Evolutionary conservation across 2,888 invertebrate genomes (phyloP).

Genomic region (Syrphus vitripennis): DNA sequence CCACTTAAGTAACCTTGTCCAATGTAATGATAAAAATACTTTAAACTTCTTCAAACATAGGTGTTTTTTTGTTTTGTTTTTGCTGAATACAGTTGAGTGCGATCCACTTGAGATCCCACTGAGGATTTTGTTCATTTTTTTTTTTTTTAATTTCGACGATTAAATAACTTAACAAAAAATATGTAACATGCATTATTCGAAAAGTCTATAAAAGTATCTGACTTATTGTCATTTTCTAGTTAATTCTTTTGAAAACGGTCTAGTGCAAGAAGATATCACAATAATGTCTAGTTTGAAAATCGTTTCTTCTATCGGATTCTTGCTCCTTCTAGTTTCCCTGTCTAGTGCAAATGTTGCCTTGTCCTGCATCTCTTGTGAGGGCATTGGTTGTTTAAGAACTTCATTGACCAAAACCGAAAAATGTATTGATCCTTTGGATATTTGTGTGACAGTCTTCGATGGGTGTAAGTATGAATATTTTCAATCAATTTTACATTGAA

Average conservation of each 20-base stretch:
- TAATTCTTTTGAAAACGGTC: background rate
- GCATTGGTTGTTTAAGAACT: constrained; percentile 77
- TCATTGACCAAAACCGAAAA: constrained; percentile 69
- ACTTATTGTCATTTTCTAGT: background rate
- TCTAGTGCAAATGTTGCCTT: constrained; percentile 73
- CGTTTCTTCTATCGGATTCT: background rate
- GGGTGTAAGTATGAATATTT: constrained; percentile 73
- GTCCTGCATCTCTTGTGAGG: constrained; percentile 76
- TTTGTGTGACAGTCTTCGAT: constrained; percentile 78
- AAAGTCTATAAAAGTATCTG: constrained; percentile 51
- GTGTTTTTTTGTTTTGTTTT: background rate
- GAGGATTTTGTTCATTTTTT: background rate
- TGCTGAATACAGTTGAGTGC: background rate
- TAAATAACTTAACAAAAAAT: background rate
- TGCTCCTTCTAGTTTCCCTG: constrained; percentile 1
- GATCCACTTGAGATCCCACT: background rate
- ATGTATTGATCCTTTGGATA: constrained; percentile 77
- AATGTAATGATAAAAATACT: background rate
- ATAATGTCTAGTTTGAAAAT: background rate
- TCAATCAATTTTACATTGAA: background rate
- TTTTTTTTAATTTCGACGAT: no score
- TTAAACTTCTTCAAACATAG: background rate
- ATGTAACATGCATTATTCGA: background rate
- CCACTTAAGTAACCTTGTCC: background rate
- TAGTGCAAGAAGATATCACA: background rate